Base-by-base conservation (phyloP, 2,888 invertebrate genomes). In the Argyra leucocephala region DNA sequence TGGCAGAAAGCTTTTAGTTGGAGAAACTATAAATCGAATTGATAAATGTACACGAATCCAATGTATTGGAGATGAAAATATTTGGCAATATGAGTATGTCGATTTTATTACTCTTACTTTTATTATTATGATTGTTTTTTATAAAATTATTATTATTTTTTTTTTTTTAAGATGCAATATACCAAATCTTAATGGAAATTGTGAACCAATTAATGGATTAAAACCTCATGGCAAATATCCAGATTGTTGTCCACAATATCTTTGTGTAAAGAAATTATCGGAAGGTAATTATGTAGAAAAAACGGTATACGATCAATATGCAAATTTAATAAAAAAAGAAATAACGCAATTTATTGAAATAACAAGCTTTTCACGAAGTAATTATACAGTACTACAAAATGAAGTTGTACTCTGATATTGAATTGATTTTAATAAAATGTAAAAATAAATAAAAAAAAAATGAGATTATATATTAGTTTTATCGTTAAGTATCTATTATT, bases 1-100 rank as follows among this genome's bases (percentile, higher is more conserved):
- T 7, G 76, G 74, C 18, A 73, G 75, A 3, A 73, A 75, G 66
- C 64, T 77, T n/a, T 76, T 73, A 64, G 70, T 78, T 37, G 78
- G 78, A 0, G 77, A 78, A 64, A 70, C 73, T 7, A 75, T 77
- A 48, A 75, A 77, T 23, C 72, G 78, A 4, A 71, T 70, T 0
- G 76, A 74, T 0, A 73, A 73, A 63, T 78, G 78, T 63, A 70
- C 76, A 64, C 73, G 78, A 1, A 75, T 76, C 0, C 78, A 78
- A 63, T 78, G 78, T 58, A 69, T 76, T 67, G 78, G 76, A 21
- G 74, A 72, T 7, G 66, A 75, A 23, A 69, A 75, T 22, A 61
- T 78, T 1, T 78, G 77, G 78, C 76, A 78, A 67, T 77, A 78
- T 68, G 75, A 73, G 78, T 78, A 65, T 68, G 72, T 66, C 60